A percentile compares a stretch with the other conserved stretches of the same genome.
Conservation (phyloP, 2,888 invertebrate genomes). For the Xanthorhoe designata region DNA sequence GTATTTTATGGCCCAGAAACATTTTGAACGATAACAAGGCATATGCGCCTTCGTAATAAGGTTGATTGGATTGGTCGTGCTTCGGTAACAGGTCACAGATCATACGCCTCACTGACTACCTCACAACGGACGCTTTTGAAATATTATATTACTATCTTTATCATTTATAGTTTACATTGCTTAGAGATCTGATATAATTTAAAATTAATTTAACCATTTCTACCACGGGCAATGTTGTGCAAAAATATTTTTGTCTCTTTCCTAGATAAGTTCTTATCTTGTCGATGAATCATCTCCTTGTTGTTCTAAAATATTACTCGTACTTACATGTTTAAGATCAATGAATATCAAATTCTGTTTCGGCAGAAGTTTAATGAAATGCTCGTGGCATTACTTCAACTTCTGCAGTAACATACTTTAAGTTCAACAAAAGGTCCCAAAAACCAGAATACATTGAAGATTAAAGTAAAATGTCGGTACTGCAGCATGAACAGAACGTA, state of each 20-base stretch:
- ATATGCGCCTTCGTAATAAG: constrained; percentile 47
- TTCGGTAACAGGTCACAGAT: constrained; percentile 59
- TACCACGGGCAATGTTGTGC: not conserved
- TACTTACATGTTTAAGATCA: too few relatives aligned
- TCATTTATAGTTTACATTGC: constrained; percentile 13
- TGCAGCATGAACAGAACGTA: constrained; percentile 49
- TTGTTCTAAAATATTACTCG: too few relatives aligned
- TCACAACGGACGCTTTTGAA: constrained; percentile 43
- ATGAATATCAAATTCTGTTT: not conserved
- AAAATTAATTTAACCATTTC: not conserved
- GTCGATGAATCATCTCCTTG: too few relatives aligned
- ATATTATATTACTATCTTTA: constrained; percentile 23
- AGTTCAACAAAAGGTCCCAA: not conserved
- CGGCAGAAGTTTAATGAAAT: not conserved
- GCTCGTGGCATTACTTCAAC: too few relatives aligned
- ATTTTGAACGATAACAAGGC: constrained; percentile 36
- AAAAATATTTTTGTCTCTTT: not conserved
- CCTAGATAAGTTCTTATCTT: too few relatives aligned
- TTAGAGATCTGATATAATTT: constrained; percentile 1
- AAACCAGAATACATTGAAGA: not conserved
- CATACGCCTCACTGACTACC: constrained; percentile 51
- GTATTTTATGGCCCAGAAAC: constrained; percentile 33
- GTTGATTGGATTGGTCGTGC: constrained; percentile 62
- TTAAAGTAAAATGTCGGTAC: constrained; percentile 15
- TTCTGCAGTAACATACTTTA: too few relatives aligned